These are phyloP conservation scores for Synergus laeviventris DNA, from an alignment of 2,888 invertebrate species.

Conservation along the genomic window DNA sequence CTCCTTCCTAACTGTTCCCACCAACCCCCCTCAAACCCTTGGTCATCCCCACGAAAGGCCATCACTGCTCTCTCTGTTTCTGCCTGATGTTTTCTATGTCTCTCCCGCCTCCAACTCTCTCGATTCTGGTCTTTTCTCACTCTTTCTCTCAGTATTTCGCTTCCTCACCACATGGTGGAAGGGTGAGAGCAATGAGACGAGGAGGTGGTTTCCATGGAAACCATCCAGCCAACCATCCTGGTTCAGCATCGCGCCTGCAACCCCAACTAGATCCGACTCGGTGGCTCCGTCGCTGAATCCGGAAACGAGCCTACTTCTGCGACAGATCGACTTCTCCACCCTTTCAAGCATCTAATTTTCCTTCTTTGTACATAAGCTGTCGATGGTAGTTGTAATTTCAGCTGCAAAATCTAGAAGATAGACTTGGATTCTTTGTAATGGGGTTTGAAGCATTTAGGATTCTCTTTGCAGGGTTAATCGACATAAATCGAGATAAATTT, in stretches of 20 bases:
- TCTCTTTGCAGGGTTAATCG: neutral
- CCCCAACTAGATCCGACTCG: conserved; percentile 38
- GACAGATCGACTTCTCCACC: conserved; percentile 29
- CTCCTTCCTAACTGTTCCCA: conserved; percentile 6
- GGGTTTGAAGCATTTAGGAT: neutral
- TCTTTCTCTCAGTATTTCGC: conserved; percentile 7
- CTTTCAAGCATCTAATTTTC: conserved; percentile 13
- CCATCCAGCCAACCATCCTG: conserved; percentile 56
- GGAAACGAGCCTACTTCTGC: conserved; percentile 39
- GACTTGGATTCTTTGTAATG: neutral
- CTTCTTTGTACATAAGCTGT: neutral
- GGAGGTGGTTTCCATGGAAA: conserved; percentile 63
- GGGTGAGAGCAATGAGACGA: conserved; percentile 43
- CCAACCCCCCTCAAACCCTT: neutral
- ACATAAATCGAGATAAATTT: neutral
- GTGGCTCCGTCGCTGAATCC: conserved; percentile 37
- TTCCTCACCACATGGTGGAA: conserved; percentile 4
- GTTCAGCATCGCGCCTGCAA: conserved; percentile 37
- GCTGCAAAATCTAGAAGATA: neutral
- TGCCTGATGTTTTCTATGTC: conserved; percentile 14
- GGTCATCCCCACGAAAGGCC: conserved; percentile 24
- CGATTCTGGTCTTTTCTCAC: neutral
- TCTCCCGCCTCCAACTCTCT: neutral
- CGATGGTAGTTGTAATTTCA: conserved; percentile 6
- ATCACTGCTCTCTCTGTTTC: conserved; percentile 22